Conservation (phyloP, 2,797 vertebrate species). For the Remorina albescens region DNA sequence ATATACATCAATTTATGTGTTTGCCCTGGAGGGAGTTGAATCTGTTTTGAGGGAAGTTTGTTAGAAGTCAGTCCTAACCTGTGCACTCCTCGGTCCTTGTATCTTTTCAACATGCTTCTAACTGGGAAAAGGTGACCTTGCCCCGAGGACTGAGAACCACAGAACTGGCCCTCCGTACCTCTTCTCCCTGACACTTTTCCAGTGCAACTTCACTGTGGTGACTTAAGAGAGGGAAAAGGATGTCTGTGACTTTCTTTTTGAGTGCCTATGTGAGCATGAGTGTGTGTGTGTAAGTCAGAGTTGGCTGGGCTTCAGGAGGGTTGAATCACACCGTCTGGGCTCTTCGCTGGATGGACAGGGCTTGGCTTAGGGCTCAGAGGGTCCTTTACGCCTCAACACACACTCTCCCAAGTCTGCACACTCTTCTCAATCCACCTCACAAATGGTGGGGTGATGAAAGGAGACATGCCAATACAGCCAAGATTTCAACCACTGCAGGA, state of each 20-base stretch:
- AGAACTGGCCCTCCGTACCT: constrained; percentile 46
- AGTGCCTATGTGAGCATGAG: constrained; percentile 56
- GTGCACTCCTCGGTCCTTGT: constrained; percentile 40
- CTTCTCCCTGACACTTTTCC: constrained; percentile 37
- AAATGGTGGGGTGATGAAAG: constrained; percentile 71
- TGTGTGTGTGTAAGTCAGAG: constrained; percentile 61
- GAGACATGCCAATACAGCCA: constrained; percentile 75
- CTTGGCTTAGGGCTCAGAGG: constrained; percentile 83
- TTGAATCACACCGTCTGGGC: constrained; percentile 85
- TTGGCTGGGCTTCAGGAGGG: constrained; percentile 80
- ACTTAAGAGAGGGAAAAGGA: constrained; percentile 64
- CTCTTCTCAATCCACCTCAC: constrained; percentile 74
- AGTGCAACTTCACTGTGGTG: constrained; percentile 45
- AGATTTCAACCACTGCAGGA: constrained; percentile 66
- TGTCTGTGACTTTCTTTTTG: constrained; percentile 69
- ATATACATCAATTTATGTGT: constrained; percentile 74
- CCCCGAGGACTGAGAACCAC: constrained; percentile 67
- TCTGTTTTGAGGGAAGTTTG: constrained; percentile 73
- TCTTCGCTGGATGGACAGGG: constrained; percentile 79
- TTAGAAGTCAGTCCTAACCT: constrained; percentile 71
- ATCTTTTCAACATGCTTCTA: constrained; percentile 45
- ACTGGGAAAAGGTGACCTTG: constrained; percentile 75
- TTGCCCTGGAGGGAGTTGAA: constrained; percentile 73
- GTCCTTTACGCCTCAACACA: constrained; percentile 83
- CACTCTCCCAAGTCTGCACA: constrained; percentile 66